phyloP scores from a whole-genome alignment of 1,140 invertebrate species.

The Druon quercuslanigerum region DNA sequence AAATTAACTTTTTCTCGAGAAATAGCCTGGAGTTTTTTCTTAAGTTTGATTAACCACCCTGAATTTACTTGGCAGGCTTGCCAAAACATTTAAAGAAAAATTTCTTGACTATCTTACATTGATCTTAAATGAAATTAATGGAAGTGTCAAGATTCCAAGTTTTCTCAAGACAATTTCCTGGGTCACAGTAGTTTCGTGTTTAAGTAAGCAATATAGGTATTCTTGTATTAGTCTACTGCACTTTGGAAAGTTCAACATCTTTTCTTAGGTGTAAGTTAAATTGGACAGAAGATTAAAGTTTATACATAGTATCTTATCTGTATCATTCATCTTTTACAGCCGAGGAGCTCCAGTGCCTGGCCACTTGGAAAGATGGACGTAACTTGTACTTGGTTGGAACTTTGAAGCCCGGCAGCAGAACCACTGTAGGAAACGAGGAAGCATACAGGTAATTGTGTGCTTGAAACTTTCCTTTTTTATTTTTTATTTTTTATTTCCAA shows the following conservation, averaged over 20 bases:
- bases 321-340: constrained; percentile 71
- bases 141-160: constrained; percentile 20
- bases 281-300: constrained; percentile 29
- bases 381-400: constrained; percentile 79
- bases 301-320: constrained; percentile 31
- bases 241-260: constrained; percentile 29
- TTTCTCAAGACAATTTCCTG: constrained; percentile 28
- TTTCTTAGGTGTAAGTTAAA: constrained; percentile 31
- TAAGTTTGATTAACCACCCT: too few relatives aligned
- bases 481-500: background rate
- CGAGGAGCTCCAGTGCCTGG: constrained; percentile 81
- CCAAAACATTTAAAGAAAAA: background rate
- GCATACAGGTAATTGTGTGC: constrained; percentile 75
- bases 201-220: constrained; percentile 26
- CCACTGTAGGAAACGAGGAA: constrained; percentile 74
- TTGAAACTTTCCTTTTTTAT: constrained; percentile 13
- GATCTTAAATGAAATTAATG: constrained; percentile 20
- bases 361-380: constrained; percentile 81
- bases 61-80: too few relatives aligned
- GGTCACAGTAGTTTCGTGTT: constrained; percentile 28
- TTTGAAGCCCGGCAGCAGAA: constrained; percentile 68
- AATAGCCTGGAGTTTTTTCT: too few relatives aligned
- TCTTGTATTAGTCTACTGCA: constrained; percentile 28
- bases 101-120: background rate
- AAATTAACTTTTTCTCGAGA: too few relatives aligned